Evolutionary conservation across 2,888 invertebrate genomes (phyloP).

Genomic region (Gari tellinella): DNA sequence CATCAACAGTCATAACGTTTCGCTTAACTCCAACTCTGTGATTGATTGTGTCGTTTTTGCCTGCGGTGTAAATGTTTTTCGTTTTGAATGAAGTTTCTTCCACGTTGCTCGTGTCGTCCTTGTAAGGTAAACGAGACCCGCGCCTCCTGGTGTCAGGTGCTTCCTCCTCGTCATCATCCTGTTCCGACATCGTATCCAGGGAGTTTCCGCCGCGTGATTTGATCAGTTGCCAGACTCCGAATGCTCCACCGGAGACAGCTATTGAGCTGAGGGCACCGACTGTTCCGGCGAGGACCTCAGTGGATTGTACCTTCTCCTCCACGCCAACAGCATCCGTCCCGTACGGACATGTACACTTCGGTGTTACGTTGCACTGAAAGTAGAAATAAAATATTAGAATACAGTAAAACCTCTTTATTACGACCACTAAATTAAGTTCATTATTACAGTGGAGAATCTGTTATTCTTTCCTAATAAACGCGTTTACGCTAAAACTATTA

Average conservation of each 20-base stretch:
- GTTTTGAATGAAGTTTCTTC: constrained; percentile 7
- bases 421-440: too few species aligned
- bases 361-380: constrained; percentile 54
- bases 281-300: constrained; percentile 60
- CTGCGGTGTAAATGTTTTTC: constrained; percentile 46
- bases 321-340: constrained; percentile 45
- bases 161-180: constrained; percentile 1
- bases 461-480: too few species aligned
- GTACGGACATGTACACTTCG: constrained; percentile 58
- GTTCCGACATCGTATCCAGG: constrained; percentile 11
- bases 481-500: too few species aligned
- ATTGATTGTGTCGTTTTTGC: constrained; percentile 24
- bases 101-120: not conserved
- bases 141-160: not conserved
- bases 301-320: constrained; percentile 47
- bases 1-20: not conserved
- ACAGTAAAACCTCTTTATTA: too few species aligned
- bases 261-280: constrained; percentile 64
- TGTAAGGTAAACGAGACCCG: not conserved
- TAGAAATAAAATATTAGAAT: not conserved
- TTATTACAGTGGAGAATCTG: too few species aligned
- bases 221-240: constrained; percentile 55
- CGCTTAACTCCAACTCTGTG: constrained; percentile 12
- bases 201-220: constrained; percentile 24
- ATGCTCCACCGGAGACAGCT: constrained; percentile 56